A percentile compares a stretch with the other conserved stretches of the same genome.
Conservation (phyloP, 2,797 vertebrate genomes). For the Acrossocheilus fasciatus region DNA sequence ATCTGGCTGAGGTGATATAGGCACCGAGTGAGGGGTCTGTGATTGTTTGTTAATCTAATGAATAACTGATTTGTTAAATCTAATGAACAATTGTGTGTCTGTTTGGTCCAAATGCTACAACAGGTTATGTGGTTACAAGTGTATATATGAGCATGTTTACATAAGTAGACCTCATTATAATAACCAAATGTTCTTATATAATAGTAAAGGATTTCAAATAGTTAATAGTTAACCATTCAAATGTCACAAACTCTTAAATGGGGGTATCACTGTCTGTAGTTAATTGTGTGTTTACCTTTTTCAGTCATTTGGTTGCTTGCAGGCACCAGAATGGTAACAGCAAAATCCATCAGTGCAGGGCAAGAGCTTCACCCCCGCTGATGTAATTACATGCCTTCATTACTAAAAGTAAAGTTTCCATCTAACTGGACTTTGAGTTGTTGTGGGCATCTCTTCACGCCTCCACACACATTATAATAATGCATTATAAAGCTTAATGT, state of each 20-base stretch:
- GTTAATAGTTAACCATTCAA: background rate
- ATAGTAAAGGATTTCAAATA: too few species aligned
- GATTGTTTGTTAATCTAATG: too few species aligned
- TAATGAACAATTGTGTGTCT: too few species aligned
- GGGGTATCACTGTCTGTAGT: background rate
- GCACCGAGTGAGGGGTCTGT: too few species aligned
- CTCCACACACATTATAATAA: background rate
- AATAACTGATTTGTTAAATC: too few species aligned
- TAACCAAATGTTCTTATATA: background rate
- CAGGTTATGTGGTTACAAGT: background rate
- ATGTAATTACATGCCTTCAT: background rate
- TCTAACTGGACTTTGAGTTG: constrained; percentile 17
- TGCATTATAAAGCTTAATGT: background rate
- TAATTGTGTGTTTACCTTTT: constrained; percentile 14
- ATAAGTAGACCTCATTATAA: background rate
- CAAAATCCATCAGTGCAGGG: background rate
- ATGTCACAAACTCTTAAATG: constrained; percentile 3
- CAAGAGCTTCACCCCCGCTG: background rate
- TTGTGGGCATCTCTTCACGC: background rate
- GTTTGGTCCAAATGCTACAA: too few species aligned
- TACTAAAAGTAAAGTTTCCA: constrained; percentile 19
- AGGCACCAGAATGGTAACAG: background rate
- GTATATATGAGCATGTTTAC: background rate
- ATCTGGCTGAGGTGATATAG: too few species aligned
- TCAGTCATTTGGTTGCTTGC: background rate